Percentiles rank a stretch among this genome's conserved stretches.
phyloP scores from a whole-genome alignment of 2,888 invertebrate species.

The Pyrochroa serraticornis region DNA sequence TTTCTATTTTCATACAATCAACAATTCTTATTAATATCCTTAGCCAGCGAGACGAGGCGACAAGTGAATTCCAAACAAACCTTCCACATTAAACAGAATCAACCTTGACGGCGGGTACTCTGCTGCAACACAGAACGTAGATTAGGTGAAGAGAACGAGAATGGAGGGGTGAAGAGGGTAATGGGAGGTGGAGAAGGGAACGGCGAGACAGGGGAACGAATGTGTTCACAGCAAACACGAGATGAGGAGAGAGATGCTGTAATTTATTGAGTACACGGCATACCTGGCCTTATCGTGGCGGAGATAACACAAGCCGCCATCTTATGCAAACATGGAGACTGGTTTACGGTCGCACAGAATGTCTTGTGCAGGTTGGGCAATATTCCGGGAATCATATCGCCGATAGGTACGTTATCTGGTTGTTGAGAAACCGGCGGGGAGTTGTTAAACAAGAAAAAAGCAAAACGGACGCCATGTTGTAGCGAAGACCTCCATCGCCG shows the following conservation, averaged over 20 bases:
- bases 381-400: constrained; percentile 45
- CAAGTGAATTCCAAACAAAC: constrained; percentile 12
- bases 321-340: constrained; percentile 53
- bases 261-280: constrained; percentile 53
- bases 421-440: constrained; percentile 16
- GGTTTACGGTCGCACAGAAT: constrained; percentile 52
- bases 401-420: constrained; percentile 10
- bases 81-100: constrained; percentile 22
- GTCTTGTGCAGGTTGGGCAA: constrained; percentile 47
- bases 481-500: too few relatives aligned
- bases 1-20: neutral
- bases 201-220: constrained; percentile 22
- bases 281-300: constrained; percentile 54
- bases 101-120: constrained; percentile 18
- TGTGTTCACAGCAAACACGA: constrained; percentile 45
- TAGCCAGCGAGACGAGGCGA: neutral
- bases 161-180: constrained; percentile 9
- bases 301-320: constrained; percentile 55
- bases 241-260: constrained; percentile 48
- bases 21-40: neutral
- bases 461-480: too few relatives aligned
- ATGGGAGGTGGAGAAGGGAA: constrained; percentile 9
- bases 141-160: constrained; percentile 11
- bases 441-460: neutral
- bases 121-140: constrained; percentile 11